phyloP scores from a whole-genome alignment of 2,113 vertebrate genomes.

The Aspidoscelis tigris region DNA sequence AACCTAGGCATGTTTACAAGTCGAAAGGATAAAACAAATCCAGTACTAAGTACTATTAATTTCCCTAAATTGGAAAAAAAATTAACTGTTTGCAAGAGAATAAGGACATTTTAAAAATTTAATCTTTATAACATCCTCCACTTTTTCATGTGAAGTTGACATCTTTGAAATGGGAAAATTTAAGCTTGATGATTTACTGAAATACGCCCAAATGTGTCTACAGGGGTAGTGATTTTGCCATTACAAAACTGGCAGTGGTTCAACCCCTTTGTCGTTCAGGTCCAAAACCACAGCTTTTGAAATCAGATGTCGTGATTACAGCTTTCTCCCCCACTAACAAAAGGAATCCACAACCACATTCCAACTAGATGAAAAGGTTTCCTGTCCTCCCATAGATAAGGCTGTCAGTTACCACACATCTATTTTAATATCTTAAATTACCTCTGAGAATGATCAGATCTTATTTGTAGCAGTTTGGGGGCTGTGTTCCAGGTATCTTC shows the following conservation, averaged over 20 bases:
- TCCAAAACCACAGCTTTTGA: not conserved
- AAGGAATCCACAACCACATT: not conserved
- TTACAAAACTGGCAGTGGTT: not conserved
- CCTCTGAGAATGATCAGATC: not conserved
- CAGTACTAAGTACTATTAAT: not conserved
- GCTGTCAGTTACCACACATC: not conserved
- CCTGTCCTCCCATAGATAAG: not conserved
- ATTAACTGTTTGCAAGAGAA: not conserved
- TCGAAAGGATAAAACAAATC: too few species aligned
- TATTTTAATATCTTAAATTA: not conserved
- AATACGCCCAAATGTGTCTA: not conserved
- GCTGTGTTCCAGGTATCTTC: too few species aligned
- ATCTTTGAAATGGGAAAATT: not conserved
- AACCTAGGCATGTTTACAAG: fast-evolving
- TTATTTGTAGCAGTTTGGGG: too few species aligned
- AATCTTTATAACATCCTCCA: slow-evolving; percentile 30
- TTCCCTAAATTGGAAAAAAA: not conserved
- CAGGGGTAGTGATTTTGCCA: not conserved
- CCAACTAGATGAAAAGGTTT: not conserved
- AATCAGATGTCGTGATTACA: not conserved
- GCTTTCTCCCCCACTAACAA: not conserved
- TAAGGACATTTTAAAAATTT: not conserved
- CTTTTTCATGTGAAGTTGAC: slow-evolving; percentile 38
- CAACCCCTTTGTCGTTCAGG: not conserved
- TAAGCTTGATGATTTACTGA: not conserved